Percentiles rank a stretch among this genome's conserved stretches.
phyloP scores from a whole-genome alignment of 1,140 invertebrate species.

The Drosophila nikananu region DNA sequence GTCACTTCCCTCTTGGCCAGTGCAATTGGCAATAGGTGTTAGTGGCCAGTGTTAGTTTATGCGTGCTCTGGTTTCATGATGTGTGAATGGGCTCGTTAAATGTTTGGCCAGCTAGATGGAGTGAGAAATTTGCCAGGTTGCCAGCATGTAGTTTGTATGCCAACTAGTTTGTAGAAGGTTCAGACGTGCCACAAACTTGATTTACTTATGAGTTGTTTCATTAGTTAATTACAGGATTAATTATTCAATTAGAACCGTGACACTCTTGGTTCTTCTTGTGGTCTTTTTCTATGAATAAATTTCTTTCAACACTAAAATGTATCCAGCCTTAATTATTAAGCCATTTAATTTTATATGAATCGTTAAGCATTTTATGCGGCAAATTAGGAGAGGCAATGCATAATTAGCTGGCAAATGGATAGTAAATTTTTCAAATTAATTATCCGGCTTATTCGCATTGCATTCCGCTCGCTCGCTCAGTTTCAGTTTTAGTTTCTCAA shows the following conservation, averaged over 20 bases:
- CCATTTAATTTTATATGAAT: constrained; percentile 4
- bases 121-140: constrained; percentile 40
- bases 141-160: background rate
- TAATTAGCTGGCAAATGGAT: constrained; percentile 4
- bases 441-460: constrained; percentile 3
- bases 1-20: constrained; percentile 38
- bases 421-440: constrained; percentile 14
- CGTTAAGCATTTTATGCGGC: background rate
- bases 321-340: background rate
- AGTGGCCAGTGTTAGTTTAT: constrained; percentile 54
- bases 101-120: constrained; percentile 33
- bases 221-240: constrained; percentile 1
- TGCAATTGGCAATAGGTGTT: constrained; percentile 33
- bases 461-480: constrained; percentile 14
- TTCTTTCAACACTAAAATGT: background rate
- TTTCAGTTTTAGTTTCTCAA: constrained; percentile 14
- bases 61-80: constrained; percentile 55
- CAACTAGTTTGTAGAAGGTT: constrained; percentile 27
- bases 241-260: background rate
- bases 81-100: constrained; percentile 53
- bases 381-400: background rate
- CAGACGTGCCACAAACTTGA: constrained; percentile 4
- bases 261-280: background rate
- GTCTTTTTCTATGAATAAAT: too few relatives aligned
- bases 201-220: constrained; percentile 12